Conservation (phyloP, 2,888 invertebrate genomes). For the Linnaemya tessellans region DNA sequence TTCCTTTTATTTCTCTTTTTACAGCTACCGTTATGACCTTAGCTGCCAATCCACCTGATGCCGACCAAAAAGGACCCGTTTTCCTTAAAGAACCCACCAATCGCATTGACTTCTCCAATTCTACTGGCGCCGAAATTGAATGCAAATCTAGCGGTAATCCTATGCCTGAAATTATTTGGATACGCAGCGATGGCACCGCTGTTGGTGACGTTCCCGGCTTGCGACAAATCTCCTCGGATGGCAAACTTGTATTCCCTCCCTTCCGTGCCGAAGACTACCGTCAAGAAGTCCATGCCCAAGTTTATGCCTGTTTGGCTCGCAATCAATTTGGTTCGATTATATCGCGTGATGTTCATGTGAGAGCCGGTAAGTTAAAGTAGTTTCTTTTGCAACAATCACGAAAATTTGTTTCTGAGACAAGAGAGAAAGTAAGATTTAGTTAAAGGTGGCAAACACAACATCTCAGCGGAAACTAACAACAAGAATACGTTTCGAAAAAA, state of each 20-base stretch:
- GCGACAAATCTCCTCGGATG: slow-evolving; percentile 93
- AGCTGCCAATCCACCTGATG: slow-evolving; percentile 85
- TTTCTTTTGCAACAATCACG: slow-evolving; percentile 33
- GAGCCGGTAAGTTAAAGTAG: slow-evolving; percentile 90
- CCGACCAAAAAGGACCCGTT: slow-evolving; percentile 93
- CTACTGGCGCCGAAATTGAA: slow-evolving; percentile 95
- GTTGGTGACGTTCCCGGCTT: slow-evolving; percentile 95
- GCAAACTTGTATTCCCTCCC: slow-evolving; percentile 96
- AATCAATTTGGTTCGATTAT: slow-evolving; percentile 95
- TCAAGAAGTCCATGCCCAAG: slow-evolving; percentile 96
- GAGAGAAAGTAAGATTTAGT: slow-evolving; percentile 47
- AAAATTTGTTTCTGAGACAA: slow-evolving; percentile 40
- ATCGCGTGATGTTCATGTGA: slow-evolving; percentile 95
- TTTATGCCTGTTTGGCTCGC: slow-evolving; percentile 95
- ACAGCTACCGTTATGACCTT: slow-evolving; percentile 74
- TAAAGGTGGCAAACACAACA: not conserved
- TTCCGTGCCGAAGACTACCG: slow-evolving; percentile 97
- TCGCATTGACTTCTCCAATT: slow-evolving; percentile 96
- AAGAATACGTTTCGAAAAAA: no score
- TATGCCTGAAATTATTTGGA: slow-evolving; percentile 96
- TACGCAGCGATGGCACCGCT: slow-evolving; percentile 94
- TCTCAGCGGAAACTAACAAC: no score
- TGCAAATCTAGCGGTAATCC: slow-evolving; percentile 96
- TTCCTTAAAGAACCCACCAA: slow-evolving; percentile 96
- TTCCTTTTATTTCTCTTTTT: slow-evolving; percentile 36